phyloP scores from a whole-genome alignment of 2,797 vertebrate genomes.

The Holocentrus rufus region DNA sequence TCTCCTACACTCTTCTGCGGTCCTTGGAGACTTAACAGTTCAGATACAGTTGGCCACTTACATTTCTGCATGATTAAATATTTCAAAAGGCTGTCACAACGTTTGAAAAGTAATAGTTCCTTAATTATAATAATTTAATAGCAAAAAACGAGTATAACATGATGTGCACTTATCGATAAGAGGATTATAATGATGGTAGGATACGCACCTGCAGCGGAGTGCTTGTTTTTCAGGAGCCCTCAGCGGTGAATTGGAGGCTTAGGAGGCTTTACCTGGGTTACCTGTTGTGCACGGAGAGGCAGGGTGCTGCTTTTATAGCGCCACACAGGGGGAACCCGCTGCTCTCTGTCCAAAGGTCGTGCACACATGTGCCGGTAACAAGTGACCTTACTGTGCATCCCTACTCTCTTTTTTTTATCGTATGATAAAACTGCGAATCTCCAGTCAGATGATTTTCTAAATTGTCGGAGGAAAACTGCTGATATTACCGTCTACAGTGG shows the following conservation, averaged over 20 bases:
- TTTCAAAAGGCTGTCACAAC: too few relatives aligned
- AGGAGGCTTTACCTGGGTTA: constrained; percentile 60
- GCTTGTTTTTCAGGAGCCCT: constrained; percentile 17
- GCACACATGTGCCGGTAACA: constrained; percentile 32
- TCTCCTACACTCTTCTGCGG: too few relatives aligned
- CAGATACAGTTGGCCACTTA: too few relatives aligned
- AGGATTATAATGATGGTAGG: background rate
- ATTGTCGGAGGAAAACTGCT: background rate
- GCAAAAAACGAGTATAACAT: background rate
- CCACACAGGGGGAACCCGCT: background rate
- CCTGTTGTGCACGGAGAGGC: constrained; percentile 45
- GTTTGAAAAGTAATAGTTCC: too few relatives aligned
- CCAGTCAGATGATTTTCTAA: background rate
- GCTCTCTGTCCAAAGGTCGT: constrained; percentile 62
- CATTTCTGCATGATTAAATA: too few relatives aligned
- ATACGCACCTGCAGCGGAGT: constrained; percentile 64
- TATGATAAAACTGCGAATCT: background rate
- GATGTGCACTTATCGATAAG: background rate
- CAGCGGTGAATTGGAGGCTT: constrained; percentile 15
- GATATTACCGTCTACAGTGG: too few relatives aligned
- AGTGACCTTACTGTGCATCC: background rate
- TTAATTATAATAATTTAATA: background rate
- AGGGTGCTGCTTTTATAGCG: constrained; percentile 63
- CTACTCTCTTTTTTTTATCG: background rate
- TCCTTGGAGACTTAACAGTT: too few relatives aligned